phyloP scores from a whole-genome alignment of 1,140 invertebrate genomes.

The Gonioctena quinquepunctata region DNA sequence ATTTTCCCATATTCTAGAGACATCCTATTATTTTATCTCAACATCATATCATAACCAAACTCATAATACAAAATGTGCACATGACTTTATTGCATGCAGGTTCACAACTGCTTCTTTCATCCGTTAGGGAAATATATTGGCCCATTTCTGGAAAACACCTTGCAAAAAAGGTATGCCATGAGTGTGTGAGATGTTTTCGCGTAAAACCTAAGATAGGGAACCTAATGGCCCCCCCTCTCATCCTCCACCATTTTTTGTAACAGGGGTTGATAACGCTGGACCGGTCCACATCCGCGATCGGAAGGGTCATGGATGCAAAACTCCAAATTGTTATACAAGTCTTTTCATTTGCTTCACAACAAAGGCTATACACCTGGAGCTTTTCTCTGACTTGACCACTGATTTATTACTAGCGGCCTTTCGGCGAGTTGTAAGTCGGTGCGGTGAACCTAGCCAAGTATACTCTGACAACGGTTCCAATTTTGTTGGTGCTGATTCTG shows the following conservation, averaged over 20 bases:
- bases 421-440: background rate
- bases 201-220: background rate
- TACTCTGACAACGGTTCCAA: constrained; percentile 48
- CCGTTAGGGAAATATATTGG: background rate
- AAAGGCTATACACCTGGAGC: constrained; percentile 49
- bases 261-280: background rate
- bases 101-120: background rate
- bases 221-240: constrained; percentile 5
- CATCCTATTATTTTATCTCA: constrained; percentile 27
- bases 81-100: background rate
- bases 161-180: background rate
- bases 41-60: constrained; percentile 21
- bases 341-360: constrained; percentile 50
- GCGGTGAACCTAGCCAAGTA: constrained; percentile 22
- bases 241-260: constrained; percentile 15
- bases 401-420: constrained; percentile 40
- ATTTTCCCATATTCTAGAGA: constrained; percentile 23
- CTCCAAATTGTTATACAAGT: constrained; percentile 30
- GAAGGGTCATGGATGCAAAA: constrained; percentile 33
- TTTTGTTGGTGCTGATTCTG: constrained; percentile 37
- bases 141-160: background rate
- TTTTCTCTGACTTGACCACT: constrained; percentile 44
- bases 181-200: background rate
- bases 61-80: constrained; percentile 24
- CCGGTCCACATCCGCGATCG: constrained; percentile 37